A percentile compares a stretch with the other conserved stretches of the same genome.
Conservation (phyloP, 2,888 invertebrate genomes). For the Habroteleia sp. region DNA sequence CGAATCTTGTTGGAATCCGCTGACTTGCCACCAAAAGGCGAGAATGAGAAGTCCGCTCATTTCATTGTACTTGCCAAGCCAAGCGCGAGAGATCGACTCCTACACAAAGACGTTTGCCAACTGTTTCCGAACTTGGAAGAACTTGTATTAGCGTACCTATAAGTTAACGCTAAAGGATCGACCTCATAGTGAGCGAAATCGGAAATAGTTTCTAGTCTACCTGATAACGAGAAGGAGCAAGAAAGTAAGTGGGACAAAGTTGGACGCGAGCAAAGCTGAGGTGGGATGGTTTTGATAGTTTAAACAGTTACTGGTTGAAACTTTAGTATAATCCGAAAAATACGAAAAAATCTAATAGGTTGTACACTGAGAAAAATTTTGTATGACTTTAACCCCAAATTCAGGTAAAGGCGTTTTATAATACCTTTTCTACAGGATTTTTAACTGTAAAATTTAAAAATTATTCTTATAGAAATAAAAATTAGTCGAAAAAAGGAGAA, state of each 20-base stretch:
- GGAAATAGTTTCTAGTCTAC: conserved; percentile 70
- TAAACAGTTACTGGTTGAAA: conserved; percentile 34
- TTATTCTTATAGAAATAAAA: no score
- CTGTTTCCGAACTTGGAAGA: conserved; percentile 71
- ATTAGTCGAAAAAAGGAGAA: no score
- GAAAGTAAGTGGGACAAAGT: conserved; percentile 37
- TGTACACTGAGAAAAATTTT: no score
- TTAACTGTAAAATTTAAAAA: no score
- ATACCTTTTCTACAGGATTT: no score
- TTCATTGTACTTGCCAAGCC: conserved; percentile 70
- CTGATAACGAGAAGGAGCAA: conserved; percentile 57
- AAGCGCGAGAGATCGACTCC: conserved; percentile 57
- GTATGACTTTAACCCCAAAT: no score
- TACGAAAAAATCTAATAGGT: conserved; percentile 28
- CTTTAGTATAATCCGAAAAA: conserved; percentile 42
- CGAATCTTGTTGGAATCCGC: conserved; percentile 68
- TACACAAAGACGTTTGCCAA: conserved; percentile 68
- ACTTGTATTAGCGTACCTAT: conserved; percentile 75
- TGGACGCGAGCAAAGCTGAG: no score
- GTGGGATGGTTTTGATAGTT: conserved; percentile 39
- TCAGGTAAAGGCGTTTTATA: no score
- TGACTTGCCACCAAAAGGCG: conserved; percentile 71
- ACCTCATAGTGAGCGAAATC: conserved; percentile 68
- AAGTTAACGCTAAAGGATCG: conserved; percentile 75
- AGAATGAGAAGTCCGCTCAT: conserved; percentile 66